Evolutionary conservation across 2,888 invertebrate species (phyloP), one percentile per base, ranked within the genome.

Genomic region (Acanthopleura granulata): DNA sequence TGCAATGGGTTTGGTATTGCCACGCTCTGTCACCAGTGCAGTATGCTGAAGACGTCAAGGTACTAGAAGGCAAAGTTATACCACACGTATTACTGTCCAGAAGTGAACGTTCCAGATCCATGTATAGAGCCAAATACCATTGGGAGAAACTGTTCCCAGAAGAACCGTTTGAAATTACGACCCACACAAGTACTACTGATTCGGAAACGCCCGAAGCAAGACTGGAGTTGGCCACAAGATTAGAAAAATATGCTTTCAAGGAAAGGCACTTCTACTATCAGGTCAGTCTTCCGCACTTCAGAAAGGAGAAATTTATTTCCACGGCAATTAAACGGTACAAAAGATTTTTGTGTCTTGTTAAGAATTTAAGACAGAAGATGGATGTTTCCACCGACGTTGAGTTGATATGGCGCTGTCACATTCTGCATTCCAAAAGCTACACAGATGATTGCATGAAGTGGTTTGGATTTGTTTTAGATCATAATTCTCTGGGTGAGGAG

Each of bases 321-420:
- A 87, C 84, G 40, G 90, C 90, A 62, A 82, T 91, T 29, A 79
- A 81, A 22, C 84, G 90, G 14, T 91, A 91, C 79, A 83, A 86
- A 75, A 89, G 89, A 80, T 91, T 90, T 79, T 82, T 91, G 27
- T 83, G 87, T 74, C 82, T 91, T 51, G 91, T 91, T 82, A 85
- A 86, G 72, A 85, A 91, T 79, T 87, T 90, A 11, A 87, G 89
- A 51, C 87, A 88, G 75, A 91, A 91, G 79, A 81, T 92, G n/a
- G 91, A 91, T 22, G 91, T 92, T 0, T 91, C 91, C 81, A 91
- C 91, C 82, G 92, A 91, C 80, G 91, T 91, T 76, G 92, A 92
- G 77, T 81, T 92, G 40, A 86, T 91, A 40, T 92, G 92, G 92
- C 91, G 92, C 80, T 86, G 91, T 0, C 92, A 92, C 83, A 91